Percentiles rank a stretch among this genome's conserved stretches.
phyloP scores from a whole-genome alignment of 1,140 invertebrate genomes.

The Popillia japonica region DNA sequence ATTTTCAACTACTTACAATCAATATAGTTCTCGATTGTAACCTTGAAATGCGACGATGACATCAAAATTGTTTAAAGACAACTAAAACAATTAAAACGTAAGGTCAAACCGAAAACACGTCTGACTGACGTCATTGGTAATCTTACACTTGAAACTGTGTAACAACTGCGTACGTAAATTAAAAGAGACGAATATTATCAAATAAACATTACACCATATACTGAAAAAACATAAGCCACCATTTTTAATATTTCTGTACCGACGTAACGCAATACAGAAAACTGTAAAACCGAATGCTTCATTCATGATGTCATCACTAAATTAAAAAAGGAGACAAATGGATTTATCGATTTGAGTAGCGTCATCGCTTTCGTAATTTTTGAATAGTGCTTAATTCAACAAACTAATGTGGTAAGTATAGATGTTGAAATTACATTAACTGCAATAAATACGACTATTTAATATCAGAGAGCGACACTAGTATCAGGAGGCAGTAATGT shows the following conservation, averaged over 20 bases:
- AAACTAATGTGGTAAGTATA: background rate
- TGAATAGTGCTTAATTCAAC: background rate
- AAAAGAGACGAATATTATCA: slow-evolving; percentile 27
- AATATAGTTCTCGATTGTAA: slow-evolving; percentile 45
- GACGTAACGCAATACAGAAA: slow-evolving; percentile 40
- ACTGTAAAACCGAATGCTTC: slow-evolving; percentile 32
- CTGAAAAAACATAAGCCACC: slow-evolving; percentile 41
- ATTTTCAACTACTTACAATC: slow-evolving; percentile 42
- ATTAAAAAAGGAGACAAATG: background rate
- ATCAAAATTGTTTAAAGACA: slow-evolving; percentile 41
- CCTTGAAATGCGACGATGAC: slow-evolving; percentile 45
- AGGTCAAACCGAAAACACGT: slow-evolving; percentile 42
- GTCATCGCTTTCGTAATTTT: background rate
- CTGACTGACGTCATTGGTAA: slow-evolving; percentile 41
- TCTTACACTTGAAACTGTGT: slow-evolving; percentile 36
- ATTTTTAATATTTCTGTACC: slow-evolving; percentile 41
- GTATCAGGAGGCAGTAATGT: background rate
- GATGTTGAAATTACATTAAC: background rate
- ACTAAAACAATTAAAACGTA: slow-evolving; percentile 29
- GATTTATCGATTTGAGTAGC: slow-evolving; percentile 30
- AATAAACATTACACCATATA: slow-evolving; percentile 39
- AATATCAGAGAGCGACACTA: background rate
- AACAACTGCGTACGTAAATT: slow-evolving; percentile 38
- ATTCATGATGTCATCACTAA: slow-evolving; percentile 19
- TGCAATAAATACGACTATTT: background rate